Evolutionary conservation across 1,140 invertebrate species (phyloP).

Genomic region (Cardiocondyla obscurior): DNA sequence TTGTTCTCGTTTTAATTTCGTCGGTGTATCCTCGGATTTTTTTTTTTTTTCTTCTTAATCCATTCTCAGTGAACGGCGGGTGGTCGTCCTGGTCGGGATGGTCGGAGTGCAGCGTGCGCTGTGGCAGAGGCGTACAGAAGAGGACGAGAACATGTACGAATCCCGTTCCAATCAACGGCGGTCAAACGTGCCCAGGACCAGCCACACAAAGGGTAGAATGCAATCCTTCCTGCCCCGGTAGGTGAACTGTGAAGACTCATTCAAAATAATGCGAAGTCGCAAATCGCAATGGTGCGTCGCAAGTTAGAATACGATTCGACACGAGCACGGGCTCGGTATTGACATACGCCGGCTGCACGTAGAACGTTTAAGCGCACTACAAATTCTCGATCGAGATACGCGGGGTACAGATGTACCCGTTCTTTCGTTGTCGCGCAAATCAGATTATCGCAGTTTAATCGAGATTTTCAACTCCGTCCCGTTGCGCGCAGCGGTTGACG

Average conservation of each 20-base stretch:
- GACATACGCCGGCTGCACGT: not conserved
- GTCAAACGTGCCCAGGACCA: constrained; percentile 91
- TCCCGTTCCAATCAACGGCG: constrained; percentile 94
- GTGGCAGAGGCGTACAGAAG: constrained; percentile 90
- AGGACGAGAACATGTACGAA: constrained; percentile 93
- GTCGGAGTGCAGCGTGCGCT: constrained; percentile 90
- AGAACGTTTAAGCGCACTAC: not conserved
- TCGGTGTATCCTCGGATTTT: not conserved
- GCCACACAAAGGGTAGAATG: constrained; percentile 93
- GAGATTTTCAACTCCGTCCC: constrained; percentile 61
- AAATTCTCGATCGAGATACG: constrained; percentile 4
- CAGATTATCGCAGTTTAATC: constrained; percentile 68
- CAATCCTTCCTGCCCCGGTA: constrained; percentile 91
- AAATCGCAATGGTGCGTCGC: not conserved
- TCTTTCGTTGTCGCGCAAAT: constrained; percentile 19
- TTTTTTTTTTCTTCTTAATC: constrained; percentile 27
- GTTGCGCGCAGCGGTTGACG: constrained; percentile 81
- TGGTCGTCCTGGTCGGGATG: constrained; percentile 95
- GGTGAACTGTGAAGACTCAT: constrained; percentile 72
- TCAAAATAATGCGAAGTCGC: constrained; percentile 16
- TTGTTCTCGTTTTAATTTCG: constrained; percentile 56
- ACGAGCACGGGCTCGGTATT: not conserved
- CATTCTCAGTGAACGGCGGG: constrained; percentile 89
- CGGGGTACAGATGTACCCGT: constrained; percentile 37
- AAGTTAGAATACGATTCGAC: not conserved